These are phyloP conservation scores for Andrena dorsata DNA, from an alignment of 2,888 invertebrate species.

Conservation along the genomic window DNA sequence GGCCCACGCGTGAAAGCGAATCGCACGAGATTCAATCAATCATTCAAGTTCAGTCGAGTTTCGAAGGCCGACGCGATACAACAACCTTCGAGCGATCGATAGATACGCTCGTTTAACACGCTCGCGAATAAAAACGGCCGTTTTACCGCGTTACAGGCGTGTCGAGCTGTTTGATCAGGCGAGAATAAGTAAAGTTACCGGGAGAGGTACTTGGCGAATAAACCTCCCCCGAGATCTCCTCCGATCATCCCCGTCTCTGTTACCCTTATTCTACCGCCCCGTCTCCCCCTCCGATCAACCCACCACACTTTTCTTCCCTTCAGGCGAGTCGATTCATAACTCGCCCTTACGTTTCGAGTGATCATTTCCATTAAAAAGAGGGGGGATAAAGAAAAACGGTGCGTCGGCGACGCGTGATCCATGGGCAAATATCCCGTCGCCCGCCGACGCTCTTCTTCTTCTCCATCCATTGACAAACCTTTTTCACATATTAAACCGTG, in stretches of 20 bases:
- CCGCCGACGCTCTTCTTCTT: background rate
- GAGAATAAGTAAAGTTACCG: constrained; percentile 8
- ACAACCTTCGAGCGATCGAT: constrained; percentile 14
- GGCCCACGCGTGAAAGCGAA: background rate
- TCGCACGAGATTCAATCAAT: background rate
- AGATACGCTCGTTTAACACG: background rate
- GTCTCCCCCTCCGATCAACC: background rate
- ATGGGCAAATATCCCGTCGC: constrained; percentile 18
- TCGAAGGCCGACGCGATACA: background rate
- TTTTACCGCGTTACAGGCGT: background rate
- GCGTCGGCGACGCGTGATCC: constrained; percentile 5
- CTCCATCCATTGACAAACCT: constrained; percentile 2
- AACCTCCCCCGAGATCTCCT: constrained; percentile 4
- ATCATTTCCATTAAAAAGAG: background rate
- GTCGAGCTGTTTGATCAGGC: constrained; percentile 2
- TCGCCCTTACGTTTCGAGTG: background rate
- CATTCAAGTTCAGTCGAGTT: constrained; percentile 12
- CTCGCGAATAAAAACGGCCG: constrained; percentile 19
- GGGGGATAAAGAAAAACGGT: background rate
- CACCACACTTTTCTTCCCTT: constrained; percentile 20
- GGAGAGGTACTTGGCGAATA: background rate
- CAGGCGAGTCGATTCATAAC: constrained; percentile 32
- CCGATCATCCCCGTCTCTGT: background rate
- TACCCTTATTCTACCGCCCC: background rate
- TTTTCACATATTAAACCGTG: constrained; percentile 10